phyloP scores from a whole-genome alignment of 1,140 invertebrate species.

The Drosophila miranda region DNA sequence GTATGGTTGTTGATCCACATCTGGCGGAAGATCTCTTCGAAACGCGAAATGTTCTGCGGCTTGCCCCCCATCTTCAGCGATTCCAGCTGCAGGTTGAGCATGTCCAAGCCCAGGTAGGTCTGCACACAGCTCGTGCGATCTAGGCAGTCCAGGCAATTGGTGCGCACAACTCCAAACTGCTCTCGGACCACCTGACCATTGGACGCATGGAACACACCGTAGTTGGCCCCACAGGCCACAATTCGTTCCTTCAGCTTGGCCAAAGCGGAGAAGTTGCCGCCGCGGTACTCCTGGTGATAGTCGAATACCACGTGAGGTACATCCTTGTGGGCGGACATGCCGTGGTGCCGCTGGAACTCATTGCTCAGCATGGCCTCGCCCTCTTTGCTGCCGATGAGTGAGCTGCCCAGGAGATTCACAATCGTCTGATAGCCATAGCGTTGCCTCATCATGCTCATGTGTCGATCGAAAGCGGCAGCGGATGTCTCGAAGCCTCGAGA shows the following conservation, averaged over 20 bases:
- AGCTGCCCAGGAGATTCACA: slow-evolving; percentile 95
- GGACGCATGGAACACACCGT: slow-evolving; percentile 87
- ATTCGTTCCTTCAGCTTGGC: slow-evolving; percentile 90
- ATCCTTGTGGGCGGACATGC: slow-evolving; percentile 88
- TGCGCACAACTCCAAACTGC: slow-evolving; percentile 96
- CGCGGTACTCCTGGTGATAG: slow-evolving; percentile 94
- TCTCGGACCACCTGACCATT: slow-evolving; percentile 84
- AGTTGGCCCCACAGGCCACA: slow-evolving; percentile 85
- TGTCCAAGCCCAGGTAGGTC: slow-evolving; percentile 95
- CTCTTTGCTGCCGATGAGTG: slow-evolving; percentile 95
- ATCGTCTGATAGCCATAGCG: slow-evolving; percentile 96
- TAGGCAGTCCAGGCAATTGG: slow-evolving; percentile 99
- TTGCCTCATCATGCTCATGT: slow-evolving; percentile 93
- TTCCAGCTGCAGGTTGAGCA: slow-evolving; percentile 86
- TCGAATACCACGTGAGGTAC: slow-evolving; percentile 94
- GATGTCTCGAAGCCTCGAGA: slow-evolving; percentile 97
- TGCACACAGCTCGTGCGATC: slow-evolving; percentile 99
- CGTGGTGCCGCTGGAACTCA: slow-evolving; percentile 95
- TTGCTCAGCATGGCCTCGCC: slow-evolving; percentile 98
- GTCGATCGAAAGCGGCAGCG: slow-evolving; percentile 94
- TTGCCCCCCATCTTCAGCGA: slow-evolving; percentile 86
- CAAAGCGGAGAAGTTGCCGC: slow-evolving; percentile 90
- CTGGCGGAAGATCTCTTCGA: slow-evolving; percentile 97
- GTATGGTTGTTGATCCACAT: slow-evolving; percentile 99
- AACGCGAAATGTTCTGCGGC: slow-evolving; percentile 88